Percentiles rank a stretch among this genome's conserved stretches.
These are phyloP conservation scores for Penelope pileata DNA, from an alignment of 2,113 vertebrate genomes.

Conservation along the genomic window DNA sequence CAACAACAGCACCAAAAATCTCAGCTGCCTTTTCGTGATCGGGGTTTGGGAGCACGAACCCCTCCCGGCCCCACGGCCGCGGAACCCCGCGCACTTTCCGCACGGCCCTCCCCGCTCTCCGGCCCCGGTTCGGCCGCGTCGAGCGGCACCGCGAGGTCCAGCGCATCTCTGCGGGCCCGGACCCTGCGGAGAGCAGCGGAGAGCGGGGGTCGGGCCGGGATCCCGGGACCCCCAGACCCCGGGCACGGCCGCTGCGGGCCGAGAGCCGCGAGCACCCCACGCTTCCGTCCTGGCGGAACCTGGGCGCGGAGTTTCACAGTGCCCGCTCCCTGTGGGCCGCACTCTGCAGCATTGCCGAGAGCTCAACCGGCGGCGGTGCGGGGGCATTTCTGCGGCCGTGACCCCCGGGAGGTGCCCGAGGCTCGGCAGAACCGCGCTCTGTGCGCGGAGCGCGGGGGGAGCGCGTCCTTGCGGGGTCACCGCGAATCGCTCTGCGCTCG, in stretches of 20 bases:
- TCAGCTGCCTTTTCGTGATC: neutral
- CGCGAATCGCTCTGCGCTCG: neutral
- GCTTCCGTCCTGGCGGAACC: neutral
- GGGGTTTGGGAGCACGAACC: neutral
- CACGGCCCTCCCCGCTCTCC: too few species aligned
- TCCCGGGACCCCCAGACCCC: too few species aligned
- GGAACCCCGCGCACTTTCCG: neutral
- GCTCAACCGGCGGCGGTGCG: too few species aligned
- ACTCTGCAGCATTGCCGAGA: too few species aligned
- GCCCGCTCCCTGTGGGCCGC: neutral
- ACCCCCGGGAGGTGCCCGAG: neutral
- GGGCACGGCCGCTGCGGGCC: neutral
- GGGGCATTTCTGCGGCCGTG: neutral
- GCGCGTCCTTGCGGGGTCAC: constrained; percentile 5
- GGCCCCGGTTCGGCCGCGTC: neutral
- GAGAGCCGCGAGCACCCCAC: neutral
- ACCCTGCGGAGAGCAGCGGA: too few species aligned
- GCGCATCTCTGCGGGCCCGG: neutral
- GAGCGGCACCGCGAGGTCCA: neutral
- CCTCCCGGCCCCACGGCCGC: neutral
- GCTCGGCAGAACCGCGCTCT: constrained; percentile 38
- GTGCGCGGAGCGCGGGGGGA: neutral
- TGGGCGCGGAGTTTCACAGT: neutral
- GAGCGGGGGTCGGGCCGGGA: too few species aligned
- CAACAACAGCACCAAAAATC: neutral